Percentiles rank a stretch among this genome's conserved stretches.
These are phyloP conservation scores for Solea senegalensis DNA, from an alignment of 2,113 vertebrate species.

Conservation along the genomic window DNA sequence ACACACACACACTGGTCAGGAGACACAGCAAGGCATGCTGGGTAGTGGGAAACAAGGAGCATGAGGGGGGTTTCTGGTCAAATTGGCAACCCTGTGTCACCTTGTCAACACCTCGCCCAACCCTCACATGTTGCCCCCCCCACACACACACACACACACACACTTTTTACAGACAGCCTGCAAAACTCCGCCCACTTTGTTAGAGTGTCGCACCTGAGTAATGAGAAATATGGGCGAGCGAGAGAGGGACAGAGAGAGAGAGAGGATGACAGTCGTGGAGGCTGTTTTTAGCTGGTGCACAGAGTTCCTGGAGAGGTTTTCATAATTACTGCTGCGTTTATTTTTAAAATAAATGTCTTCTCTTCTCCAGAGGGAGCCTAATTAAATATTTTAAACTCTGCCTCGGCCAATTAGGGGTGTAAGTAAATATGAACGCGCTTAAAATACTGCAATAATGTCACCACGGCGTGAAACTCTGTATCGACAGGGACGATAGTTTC, in stretches of 20 bases:
- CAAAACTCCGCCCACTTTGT: slow-evolving; percentile 28
- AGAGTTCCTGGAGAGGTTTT: no score
- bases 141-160: no score
- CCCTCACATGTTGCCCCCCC: neutral
- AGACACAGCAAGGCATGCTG: slow-evolving; percentile 47
- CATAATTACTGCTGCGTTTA: no score
- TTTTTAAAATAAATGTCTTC: no score
- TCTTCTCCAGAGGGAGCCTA: no score
- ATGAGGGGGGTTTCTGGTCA: slow-evolving; percentile 48
- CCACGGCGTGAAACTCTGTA: no score
- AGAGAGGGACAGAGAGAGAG: neutral
- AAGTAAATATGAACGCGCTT: no score
- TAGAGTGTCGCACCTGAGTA: slow-evolving; percentile 18
- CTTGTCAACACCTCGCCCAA: slow-evolving; percentile 66
- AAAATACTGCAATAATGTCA: no score
- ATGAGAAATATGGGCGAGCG: neutral
- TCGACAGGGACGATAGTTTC: no score
- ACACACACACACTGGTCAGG: slow-evolving; percentile 21
- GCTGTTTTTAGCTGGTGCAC: neutral
- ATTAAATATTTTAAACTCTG: no score
- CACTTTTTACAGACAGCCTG: slow-evolving; percentile 10
- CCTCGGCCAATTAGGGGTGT: no score
- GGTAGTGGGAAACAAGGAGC: slow-evolving; percentile 49
- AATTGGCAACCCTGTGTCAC: slow-evolving; percentile 66
- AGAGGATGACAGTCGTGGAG: slow-evolving; percentile 1